Base-by-base conservation (phyloP, 2,888 invertebrate species). In the Scaptomyza cyrtandrae region DNA sequence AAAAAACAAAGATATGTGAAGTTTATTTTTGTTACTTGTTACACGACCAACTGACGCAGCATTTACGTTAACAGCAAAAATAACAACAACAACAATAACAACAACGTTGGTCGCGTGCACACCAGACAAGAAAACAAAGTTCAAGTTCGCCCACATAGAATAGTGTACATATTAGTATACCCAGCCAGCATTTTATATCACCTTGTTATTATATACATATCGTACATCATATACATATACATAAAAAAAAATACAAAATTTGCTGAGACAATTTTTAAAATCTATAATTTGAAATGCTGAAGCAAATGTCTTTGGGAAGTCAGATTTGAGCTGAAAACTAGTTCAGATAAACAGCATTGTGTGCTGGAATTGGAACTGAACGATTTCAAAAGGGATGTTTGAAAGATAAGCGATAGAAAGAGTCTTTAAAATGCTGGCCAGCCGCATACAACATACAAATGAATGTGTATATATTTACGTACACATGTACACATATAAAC, bases 141-240 rank as follows among this genome's bases (percentile, higher is more conserved):
- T 83, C 78, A 80, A 80, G 84, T 80, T 80, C 80, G 67, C 84
- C 80, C 68, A 71, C 74, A 53, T 63, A 56, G 2, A n/a, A n/a
- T 61, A 11, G 9, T 24, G 24, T 24, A 24, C 1, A 24, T 24
- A 3, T 24, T 3, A 3, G 5, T 24, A 24, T 24, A 24, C 3
- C 10, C 1, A 33, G 33, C 11, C 0, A 11, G 37, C 52, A 55
- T 39, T 33, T 5, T 33, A 29, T 6, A 29, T 29, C 29, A 6
- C 29, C 6, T 29, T 29, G 29, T 29, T 29, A 29, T 2, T 6
- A 4, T 4, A 4, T 6, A 29, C 5, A 29, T 29, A 24, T 2
- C 1, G 6, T 4, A 29, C 5, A 5, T 29, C 6, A 29, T 24
- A 24, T 24, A 24, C n/a, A n/a, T n/a, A n/a, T n/a, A n/a, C n/a